These are phyloP conservation scores for Synergus umbraculus DNA, from an alignment of 2,888 invertebrate genomes.

Conservation along the genomic window DNA sequence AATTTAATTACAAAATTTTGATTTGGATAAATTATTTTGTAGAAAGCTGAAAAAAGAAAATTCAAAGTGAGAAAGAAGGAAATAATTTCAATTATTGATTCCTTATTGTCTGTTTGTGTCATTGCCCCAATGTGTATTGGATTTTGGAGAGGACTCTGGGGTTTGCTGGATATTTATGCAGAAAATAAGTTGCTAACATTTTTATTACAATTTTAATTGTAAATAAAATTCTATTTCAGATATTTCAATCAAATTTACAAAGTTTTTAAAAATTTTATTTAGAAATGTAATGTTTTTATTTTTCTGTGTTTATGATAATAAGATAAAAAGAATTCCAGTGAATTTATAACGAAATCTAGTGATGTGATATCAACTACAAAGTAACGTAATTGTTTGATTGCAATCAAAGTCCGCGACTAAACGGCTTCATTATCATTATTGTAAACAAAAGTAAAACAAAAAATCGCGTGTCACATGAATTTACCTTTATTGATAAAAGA, in stretches of 20 bases:
- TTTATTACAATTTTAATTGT: not conserved
- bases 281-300: no score
- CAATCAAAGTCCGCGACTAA: not conserved
- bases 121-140: conserved; percentile 79
- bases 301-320: not conserved
- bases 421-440: not conserved
- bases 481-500: not conserved
- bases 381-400: not conserved
- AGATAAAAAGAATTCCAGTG: not conserved
- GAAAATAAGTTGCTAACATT: conserved; percentile 13
- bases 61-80: conserved; percentile 9
- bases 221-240: no score
- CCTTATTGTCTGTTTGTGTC: conserved; percentile 75
- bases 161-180: conserved; percentile 77
- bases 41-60: not conserved
- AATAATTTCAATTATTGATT: conserved; percentile 74
- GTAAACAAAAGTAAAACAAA: not conserved
- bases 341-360: not conserved
- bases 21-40: not conserved
- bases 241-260: no score
- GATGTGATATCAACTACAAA: not conserved
- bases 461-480: not conserved
- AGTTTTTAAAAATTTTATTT: no score
- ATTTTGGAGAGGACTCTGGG: conserved; percentile 81
- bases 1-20: not conserved